These are phyloP conservation scores for Pocillopora grandis DNA, from an alignment of 92 coral and sea anemone species.

Conservation along the genomic window DNA sequence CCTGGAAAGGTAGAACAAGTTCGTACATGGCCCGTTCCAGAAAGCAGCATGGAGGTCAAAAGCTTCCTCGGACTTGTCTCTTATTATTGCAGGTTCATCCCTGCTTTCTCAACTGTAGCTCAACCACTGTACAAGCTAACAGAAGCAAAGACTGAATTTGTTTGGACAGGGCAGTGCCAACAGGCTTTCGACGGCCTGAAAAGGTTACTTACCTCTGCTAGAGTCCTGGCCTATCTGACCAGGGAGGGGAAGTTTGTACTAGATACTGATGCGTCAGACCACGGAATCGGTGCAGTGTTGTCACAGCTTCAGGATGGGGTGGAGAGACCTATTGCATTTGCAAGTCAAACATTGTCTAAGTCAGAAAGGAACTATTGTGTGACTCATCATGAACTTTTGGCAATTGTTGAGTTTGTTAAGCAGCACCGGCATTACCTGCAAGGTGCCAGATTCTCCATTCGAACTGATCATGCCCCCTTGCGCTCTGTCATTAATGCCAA, in stretches of 20 bases:
- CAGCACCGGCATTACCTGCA: conserved; percentile 23
- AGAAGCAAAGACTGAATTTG: conserved; percentile 39
- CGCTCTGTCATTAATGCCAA: conserved; percentile 25
- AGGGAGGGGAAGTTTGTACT: conserved; percentile 21
- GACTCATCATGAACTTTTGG: conserved; percentile 45
- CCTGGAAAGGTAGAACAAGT: conserved; percentile 42
- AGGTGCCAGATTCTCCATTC: conserved; percentile 35
- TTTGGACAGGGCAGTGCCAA: conserved; percentile 37
- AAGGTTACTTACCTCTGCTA: conserved; percentile 24
- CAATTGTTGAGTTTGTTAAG: no score
- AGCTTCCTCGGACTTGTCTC: conserved; percentile 57
- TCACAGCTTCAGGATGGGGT: conserved; percentile 21
- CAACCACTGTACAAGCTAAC: no score
- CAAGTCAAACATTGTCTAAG: conserved; percentile 21
- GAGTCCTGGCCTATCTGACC: conserved; percentile 42
- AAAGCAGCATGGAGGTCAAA: conserved; percentile 40
- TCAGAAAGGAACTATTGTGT: conserved; percentile 32
- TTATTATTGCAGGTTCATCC: conserved; percentile 53
- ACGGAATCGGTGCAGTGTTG: conserved; percentile 40
- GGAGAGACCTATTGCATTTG: conserved; percentile 26
- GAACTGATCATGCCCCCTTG: conserved; percentile 49
- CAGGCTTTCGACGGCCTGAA: conserved; percentile 38
- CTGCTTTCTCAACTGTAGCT: no score
- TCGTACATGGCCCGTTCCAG: conserved; percentile 51
- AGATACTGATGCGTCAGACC: conserved; percentile 45